A percentile compares a stretch with the other conserved stretches of the same genome.
Evolutionary conservation across 2,113 vertebrate genomes (phyloP).

Genomic region (Phylloscopus trochiloides): DNA sequence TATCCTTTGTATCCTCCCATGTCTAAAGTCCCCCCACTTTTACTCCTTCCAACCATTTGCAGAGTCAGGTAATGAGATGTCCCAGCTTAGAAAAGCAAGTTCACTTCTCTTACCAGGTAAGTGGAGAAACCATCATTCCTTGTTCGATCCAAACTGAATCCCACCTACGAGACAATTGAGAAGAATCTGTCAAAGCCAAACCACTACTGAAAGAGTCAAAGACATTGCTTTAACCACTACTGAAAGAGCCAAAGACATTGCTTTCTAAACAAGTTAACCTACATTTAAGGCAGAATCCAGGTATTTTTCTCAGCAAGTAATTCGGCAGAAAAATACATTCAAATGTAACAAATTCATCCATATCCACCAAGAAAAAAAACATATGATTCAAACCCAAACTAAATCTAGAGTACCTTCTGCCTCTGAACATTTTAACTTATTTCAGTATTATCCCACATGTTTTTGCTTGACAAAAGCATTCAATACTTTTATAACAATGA

Average conservation of each 20-base stretch:
- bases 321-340: not conserved
- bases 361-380: not conserved
- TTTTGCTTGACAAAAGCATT: not conserved
- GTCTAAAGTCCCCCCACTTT: fast-evolving
- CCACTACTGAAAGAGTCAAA: not conserved
- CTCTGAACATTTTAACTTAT: not conserved
- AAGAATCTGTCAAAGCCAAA: not conserved
- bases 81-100: not conserved
- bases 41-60: not conserved
- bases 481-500: not conserved
- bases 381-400: not conserved
- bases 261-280: not conserved
- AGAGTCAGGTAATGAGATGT: not conserved
- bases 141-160: constrained; percentile 84
- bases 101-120: constrained; percentile 75
- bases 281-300: not conserved
- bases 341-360: not conserved
- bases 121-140: constrained; percentile 85
- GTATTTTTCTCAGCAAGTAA: not conserved
- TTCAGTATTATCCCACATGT: not conserved
- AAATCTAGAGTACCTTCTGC: not conserved
- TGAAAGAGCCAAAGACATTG: not conserved
- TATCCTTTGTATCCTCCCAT: not conserved
- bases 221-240: not conserved
- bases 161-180: constrained; percentile 68